Conservation (phyloP, 2,113 vertebrate genomes). For the Myrmecophaga tridactyla region DNA sequence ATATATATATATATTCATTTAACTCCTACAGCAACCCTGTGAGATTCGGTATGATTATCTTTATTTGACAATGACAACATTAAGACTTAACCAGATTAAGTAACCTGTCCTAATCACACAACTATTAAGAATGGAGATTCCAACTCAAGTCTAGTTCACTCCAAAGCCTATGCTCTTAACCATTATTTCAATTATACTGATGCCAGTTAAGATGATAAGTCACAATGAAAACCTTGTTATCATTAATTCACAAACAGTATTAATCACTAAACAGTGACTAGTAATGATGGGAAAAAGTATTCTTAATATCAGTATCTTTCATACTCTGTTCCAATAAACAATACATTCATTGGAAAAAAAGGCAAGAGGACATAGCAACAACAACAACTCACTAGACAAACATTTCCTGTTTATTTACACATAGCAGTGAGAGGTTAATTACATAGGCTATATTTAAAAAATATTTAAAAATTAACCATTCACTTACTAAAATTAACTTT, state of each 20-base stretch:
- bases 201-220: neutral
- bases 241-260: conserved; percentile 4
- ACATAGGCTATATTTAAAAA: neutral
- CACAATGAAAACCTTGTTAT: conserved; percentile 35
- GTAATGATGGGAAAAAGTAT: neutral
- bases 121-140: neutral
- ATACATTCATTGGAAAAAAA: conserved; percentile 20
- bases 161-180: neutral
- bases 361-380: conserved; percentile 26
- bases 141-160: neutral
- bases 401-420: conserved; percentile 8
- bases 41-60: neutral
- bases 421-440: neutral
- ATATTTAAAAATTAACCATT: neutral
- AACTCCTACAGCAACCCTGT: neutral
- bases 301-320: neutral
- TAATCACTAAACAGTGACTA: conserved; percentile 16
- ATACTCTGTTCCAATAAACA: conserved; percentile 16
- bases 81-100: neutral
- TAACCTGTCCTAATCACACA: neutral
- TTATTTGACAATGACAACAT: neutral
- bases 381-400: neutral
- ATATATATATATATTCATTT: conserved; percentile 3
- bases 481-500: neutral
- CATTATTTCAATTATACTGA: neutral